Percentiles rank a stretch among this genome's conserved stretches.
These are phyloP conservation scores for Rhopalosiphum padi DNA, from an alignment of 1,140 invertebrate genomes.

Conservation along the genomic window DNA sequence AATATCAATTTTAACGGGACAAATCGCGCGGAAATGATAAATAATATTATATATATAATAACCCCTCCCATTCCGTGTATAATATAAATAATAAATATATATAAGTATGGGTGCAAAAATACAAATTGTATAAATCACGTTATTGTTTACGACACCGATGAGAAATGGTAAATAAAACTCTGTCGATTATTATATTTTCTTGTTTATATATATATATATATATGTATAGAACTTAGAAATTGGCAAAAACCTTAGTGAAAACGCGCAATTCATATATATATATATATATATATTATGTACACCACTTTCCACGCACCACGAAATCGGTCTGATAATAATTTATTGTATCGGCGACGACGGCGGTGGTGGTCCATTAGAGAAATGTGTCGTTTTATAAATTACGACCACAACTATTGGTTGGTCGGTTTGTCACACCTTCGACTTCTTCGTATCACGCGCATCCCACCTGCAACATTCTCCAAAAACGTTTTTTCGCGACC, in stretches of 20 bases:
- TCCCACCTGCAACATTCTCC: not conserved
- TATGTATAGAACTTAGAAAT: not conserved
- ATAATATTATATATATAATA: not conserved
- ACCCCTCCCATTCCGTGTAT: not conserved
- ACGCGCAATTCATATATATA: too few relatives aligned
- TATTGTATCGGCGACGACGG: not conserved
- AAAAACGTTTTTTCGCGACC: not conserved
- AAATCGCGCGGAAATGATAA: slow-evolving; percentile 26
- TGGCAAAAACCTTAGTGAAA: not conserved
- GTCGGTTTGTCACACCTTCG: slow-evolving; percentile 21
- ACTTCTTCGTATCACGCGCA: not conserved
- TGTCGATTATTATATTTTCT: not conserved
- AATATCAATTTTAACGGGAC: slow-evolving; percentile 27
- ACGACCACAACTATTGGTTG: not conserved
- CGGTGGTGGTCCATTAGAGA: slow-evolving; percentile 13
- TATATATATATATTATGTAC: not conserved
- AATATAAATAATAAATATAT: slow-evolving; percentile 7
- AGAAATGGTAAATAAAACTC: slow-evolving; percentile 22
- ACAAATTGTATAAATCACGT: slow-evolving; percentile 2
- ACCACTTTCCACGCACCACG: not conserved
- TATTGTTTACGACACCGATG: slow-evolving; percentile 10
- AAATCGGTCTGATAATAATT: slow-evolving; percentile 8
- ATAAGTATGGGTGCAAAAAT: not conserved
- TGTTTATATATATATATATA: not conserved
- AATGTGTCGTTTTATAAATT: slow-evolving; percentile 28